phyloP scores from a whole-genome alignment of 1,140 invertebrate species.

The Bombus difficillimus region DNA sequence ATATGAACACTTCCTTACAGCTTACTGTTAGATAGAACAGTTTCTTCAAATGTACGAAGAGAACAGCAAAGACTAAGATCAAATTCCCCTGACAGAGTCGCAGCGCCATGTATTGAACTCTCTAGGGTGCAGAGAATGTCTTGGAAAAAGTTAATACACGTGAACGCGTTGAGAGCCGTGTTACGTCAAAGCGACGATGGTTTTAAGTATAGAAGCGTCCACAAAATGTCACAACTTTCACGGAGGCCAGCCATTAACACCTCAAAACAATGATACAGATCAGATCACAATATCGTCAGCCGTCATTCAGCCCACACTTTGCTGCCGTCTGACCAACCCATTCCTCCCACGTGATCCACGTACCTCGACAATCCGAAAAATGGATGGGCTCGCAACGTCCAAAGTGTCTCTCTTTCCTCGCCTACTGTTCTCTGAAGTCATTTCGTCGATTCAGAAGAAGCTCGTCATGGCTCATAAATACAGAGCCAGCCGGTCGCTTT shows the following conservation, averaged over 20 bases:
- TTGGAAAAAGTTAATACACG: neutral
- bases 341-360: neutral
- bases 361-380: neutral
- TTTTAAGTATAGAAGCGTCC: neutral
- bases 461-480: slow-evolving; percentile 42
- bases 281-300: neutral
- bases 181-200: neutral
- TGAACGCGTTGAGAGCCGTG: neutral
- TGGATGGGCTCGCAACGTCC: neutral
- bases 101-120: neutral
- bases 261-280: neutral
- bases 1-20: too few species aligned
- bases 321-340: neutral
- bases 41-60: neutral
- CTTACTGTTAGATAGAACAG: too few species aligned
- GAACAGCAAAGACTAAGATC: neutral
- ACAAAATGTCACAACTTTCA: neutral
- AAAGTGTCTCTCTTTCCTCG: neutral
- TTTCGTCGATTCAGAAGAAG: neutral
- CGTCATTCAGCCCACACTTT: neutral
- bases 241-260: neutral
- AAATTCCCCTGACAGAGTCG: too few species aligned
- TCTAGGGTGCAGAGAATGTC: neutral
- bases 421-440: neutral
- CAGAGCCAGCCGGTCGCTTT: slow-evolving; percentile 46